Conservation (phyloP, 2,888 invertebrate species). For the Conistra vaccinii region DNA sequence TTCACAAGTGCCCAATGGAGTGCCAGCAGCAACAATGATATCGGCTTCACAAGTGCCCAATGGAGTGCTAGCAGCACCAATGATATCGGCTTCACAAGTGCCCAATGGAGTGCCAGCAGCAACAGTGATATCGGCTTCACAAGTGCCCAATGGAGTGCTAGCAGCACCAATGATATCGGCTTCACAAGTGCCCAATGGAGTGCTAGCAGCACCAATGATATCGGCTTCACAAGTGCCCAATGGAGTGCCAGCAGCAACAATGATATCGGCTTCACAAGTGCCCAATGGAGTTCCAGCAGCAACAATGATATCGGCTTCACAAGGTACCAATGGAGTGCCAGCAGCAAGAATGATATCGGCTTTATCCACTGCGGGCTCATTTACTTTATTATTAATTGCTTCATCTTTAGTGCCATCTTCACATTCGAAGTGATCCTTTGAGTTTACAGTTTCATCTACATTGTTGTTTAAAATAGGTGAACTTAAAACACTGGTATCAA, state of each 20-base stretch:
- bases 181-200: too few relatives aligned
- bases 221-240: background rate
- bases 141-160: too few relatives aligned
- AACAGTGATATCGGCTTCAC: background rate
- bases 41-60: too few relatives aligned
- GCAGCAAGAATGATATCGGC: background rate
- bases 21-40: too few relatives aligned
- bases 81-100: slow-evolving; percentile 1
- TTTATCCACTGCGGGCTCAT: slow-evolving; percentile 4
- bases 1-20: too few relatives aligned
- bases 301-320: background rate
- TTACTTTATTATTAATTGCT: slow-evolving; percentile 15
- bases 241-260: too few relatives aligned
- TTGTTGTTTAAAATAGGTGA: slow-evolving; percentile 2
- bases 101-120: background rate
- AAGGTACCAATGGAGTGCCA: background rate
- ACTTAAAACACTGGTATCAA: slow-evolving; percentile 7
- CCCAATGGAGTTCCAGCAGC: too few relatives aligned
- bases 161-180: too few relatives aligned
- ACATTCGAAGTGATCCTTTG: background rate
- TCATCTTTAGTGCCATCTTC: slow-evolving; percentile 8
- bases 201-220: too few relatives aligned
- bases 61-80: too few relatives aligned
- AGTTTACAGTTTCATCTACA: slow-evolving; percentile 18
- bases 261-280: background rate